Evolutionary conservation across 2,888 invertebrate species (phyloP).

Genomic region (Automeris io): DNA sequence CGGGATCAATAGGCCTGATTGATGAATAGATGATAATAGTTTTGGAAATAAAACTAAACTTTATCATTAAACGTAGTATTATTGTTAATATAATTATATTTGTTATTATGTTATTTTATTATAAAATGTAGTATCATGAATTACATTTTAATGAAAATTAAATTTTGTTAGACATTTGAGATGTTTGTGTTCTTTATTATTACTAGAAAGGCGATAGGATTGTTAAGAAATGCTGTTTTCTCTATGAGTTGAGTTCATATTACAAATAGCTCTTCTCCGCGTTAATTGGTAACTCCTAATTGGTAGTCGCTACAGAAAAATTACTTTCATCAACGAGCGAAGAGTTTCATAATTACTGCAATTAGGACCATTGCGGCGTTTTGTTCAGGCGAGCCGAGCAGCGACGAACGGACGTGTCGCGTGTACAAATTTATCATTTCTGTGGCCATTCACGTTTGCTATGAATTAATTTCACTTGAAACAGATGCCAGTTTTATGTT

Average conservation of each 20-base stretch:
- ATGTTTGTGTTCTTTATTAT: no score
- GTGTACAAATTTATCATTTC: slow-evolving; percentile 57
- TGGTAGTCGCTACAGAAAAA: slow-evolving; percentile 69
- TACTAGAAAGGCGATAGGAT: background rate
- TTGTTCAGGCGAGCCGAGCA: slow-evolving; percentile 44
- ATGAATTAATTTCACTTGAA: slow-evolving; percentile 28
- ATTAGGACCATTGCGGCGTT: slow-evolving; percentile 58
- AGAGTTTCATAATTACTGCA: slow-evolving; percentile 70
- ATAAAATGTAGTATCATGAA: no score
- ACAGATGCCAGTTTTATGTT: background rate
- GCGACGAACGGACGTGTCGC: slow-evolving; percentile 48
- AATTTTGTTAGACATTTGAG: no score
- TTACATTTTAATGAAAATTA: no score
- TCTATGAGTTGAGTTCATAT: slow-evolving; percentile 42
- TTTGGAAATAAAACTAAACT: no score
- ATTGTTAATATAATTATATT: no score
- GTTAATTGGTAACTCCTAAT: slow-evolving; percentile 65
- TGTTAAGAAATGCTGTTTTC: slow-evolving; percentile 27
- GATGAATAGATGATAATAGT: no score
- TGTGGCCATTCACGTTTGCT: slow-evolving; percentile 31
- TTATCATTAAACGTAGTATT: no score
- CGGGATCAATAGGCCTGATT: no score
- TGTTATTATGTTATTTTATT: no score
- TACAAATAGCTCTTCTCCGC: slow-evolving; percentile 51
- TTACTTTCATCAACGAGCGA: slow-evolving; percentile 69